A percentile compares a stretch with the other conserved stretches of the same genome.
Conservation (phyloP, 2,113 vertebrate genomes). For the Brevimyrus niger region DNA sequence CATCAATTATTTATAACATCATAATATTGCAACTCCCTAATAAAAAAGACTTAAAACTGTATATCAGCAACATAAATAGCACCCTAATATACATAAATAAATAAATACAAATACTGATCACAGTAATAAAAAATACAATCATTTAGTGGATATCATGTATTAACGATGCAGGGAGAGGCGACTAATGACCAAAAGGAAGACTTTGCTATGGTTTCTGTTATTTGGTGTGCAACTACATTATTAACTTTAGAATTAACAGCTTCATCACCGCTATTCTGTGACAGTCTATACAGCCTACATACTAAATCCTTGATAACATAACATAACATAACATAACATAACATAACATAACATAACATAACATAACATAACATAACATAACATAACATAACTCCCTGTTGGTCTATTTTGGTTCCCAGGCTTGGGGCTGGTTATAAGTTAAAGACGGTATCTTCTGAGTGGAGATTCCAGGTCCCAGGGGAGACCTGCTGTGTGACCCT, state of each 20-base stretch:
- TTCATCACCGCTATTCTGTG: neutral
- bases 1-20: neutral
- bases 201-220: neutral
- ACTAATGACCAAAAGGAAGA: neutral
- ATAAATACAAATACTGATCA: neutral
- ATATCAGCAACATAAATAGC: neutral
- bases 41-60: neutral
- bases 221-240: neutral
- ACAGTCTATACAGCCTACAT: neutral
- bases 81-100: neutral
- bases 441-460: neutral
- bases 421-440: neutral
- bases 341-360: no score
- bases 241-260: neutral
- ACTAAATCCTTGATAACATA: neutral
- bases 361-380: no score
- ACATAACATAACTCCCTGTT: no score
- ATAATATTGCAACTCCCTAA: neutral
- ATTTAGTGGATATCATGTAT: neutral
- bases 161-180: neutral
- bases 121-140: neutral
- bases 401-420: neutral
- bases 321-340: no score
- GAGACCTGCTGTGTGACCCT: neutral
- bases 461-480: neutral